Evolutionary conservation across 2,113 vertebrate genomes (phyloP), one percentile per base, ranked within the genome.

Genomic region (Xiphophorus couchianus): DNA sequence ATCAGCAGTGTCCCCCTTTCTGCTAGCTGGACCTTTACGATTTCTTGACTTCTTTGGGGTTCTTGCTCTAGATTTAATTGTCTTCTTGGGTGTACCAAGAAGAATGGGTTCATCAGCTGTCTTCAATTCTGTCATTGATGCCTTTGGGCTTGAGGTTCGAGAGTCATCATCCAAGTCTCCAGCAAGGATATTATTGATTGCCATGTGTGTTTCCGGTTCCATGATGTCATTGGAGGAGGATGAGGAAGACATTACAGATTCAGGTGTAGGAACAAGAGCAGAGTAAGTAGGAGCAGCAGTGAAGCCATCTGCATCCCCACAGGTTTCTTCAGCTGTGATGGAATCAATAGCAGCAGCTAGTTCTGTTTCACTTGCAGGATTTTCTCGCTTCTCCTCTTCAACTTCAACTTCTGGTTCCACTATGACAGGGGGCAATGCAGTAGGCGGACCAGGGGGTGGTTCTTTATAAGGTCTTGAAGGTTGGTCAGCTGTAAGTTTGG

Each of bases 331-430:
- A 79, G 93, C 91, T 86, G 97, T 99, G 86, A 99, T 99, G 72
- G 98, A 99, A 73, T 98, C 97, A 0, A 99, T 99, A 70, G 98
- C 98, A 0, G 97, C 97, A 1, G 97, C 98, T 83, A 99, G 94
- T 88, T 99, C 98, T 0, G 97, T 99, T 90, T 99, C 98, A 27
- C 95, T 98, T 0, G 97, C 96, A 77, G 97, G 97, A 74, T 96
- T 97, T 0, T 96, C 93, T 0, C 95, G 96, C 81, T 99, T 99
- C 77, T 97, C 96, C 29, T 93, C 94, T 6, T 97, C 96, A 76
- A 95, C 94, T 35, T 96, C 86, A 69, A 27, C 19, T 78, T 86
- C 88, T 77, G 90, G 87, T 78, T 91, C 91, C 22, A 88, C 90
- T 63, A 84, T 73, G 31, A 89, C 89, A 72, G 95, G 90, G 44